These are phyloP conservation scores for Patella caerulea DNA, from an alignment of 2,888 invertebrate species.

Conservation along the genomic window DNA sequence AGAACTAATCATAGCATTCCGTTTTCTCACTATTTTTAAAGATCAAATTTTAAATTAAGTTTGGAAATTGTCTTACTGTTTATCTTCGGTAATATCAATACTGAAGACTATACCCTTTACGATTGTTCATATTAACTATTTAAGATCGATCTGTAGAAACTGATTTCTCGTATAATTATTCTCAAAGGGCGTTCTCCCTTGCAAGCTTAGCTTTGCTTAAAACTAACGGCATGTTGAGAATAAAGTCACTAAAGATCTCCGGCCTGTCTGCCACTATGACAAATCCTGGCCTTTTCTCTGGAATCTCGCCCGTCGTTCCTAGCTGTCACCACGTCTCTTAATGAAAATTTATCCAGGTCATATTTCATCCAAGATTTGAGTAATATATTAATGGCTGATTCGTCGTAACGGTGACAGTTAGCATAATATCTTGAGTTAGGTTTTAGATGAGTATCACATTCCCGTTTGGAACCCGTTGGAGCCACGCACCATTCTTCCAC, in stretches of 20 bases:
- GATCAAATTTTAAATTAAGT: no score
- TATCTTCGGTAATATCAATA: no score
- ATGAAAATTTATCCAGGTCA: conserved; percentile 50
- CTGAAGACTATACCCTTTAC: no score
- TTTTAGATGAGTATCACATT: conserved; percentile 52
- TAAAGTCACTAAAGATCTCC: not conserved
- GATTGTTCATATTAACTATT: no score
- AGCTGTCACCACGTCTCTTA: conserved; percentile 39
- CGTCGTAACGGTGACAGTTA: conserved; percentile 68
- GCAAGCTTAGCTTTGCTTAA: no score
- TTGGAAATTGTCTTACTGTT: no score
- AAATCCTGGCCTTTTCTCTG: conserved; percentile 40
- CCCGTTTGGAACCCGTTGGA: conserved; percentile 51
- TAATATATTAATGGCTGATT: conserved; percentile 70
- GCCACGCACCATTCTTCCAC: conserved; percentile 67
- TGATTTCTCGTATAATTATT: no score
- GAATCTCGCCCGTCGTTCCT: conserved; percentile 41
- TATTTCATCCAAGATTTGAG: conserved; percentile 66
- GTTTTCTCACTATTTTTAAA: no score
- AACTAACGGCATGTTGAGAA: no score
- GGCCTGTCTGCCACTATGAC: conserved; percentile 19
- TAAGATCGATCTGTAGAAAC: no score
- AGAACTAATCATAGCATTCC: no score
- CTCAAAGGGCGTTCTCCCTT: no score
- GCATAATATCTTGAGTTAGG: conserved; percentile 45